Conservation (phyloP, 2,797 vertebrate species). For the Harpagifer antarcticus region DNA sequence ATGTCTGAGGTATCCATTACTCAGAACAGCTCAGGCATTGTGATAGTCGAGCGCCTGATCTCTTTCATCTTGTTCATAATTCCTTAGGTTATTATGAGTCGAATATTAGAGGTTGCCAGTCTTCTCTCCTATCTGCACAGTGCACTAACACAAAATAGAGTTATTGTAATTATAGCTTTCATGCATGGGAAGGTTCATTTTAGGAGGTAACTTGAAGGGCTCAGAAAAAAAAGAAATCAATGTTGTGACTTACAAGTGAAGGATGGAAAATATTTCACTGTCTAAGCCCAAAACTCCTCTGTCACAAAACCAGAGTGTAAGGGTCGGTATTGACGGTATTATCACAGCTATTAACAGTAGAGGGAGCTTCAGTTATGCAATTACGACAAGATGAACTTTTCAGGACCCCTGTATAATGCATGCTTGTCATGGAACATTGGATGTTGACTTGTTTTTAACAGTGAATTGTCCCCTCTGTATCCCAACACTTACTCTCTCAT, state of each 20-base stretch:
- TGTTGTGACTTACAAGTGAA: constrained; percentile 56
- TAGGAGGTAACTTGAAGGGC: constrained; percentile 77
- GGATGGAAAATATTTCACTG: constrained; percentile 53
- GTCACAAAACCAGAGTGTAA: constrained; percentile 35
- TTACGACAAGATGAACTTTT: constrained; percentile 71
- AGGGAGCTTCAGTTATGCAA: constrained; percentile 76
- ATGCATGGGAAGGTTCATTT: constrained; percentile 84
- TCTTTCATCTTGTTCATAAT: constrained; percentile 80
- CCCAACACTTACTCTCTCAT: constrained; percentile 29
- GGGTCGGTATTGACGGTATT: constrained; percentile 60
- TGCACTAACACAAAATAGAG: constrained; percentile 75
- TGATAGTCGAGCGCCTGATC: constrained; percentile 69
- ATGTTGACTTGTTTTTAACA: constrained; percentile 68
- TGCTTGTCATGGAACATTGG: constrained; percentile 65
- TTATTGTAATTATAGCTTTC: constrained; percentile 84
- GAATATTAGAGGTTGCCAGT: constrained; percentile 80
- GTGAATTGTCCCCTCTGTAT: constrained; percentile 54
- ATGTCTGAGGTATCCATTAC: constrained; percentile 57
- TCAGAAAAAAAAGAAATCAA: constrained; percentile 41
- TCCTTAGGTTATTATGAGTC: constrained; percentile 77
- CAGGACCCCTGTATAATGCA: constrained; percentile 59
- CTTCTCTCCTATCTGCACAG: constrained; percentile 54
- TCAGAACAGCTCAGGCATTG: constrained; percentile 58
- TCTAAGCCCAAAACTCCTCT: constrained; percentile 52
- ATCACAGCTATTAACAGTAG: constrained; percentile 76